phyloP scores from a whole-genome alignment of 2,113 vertebrate genomes.

The Odontophorus gujanensis region DNA sequence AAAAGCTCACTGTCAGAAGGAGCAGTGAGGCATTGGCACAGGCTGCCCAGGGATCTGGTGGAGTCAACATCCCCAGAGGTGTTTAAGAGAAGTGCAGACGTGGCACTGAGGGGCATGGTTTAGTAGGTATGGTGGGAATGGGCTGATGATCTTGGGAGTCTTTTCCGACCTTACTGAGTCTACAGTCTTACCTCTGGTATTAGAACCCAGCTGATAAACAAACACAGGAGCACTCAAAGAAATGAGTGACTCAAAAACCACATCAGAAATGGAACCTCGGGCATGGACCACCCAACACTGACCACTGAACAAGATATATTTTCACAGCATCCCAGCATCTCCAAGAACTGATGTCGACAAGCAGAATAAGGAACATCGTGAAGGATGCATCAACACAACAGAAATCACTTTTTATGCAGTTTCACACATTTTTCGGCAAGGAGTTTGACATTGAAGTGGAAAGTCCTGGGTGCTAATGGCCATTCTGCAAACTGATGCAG shows the following conservation, averaged over 20 bases:
- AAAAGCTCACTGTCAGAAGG: too few relatives aligned
- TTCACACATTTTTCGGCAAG: conserved; percentile 24
- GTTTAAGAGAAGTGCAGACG: too few relatives aligned
- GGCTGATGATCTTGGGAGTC: too few relatives aligned
- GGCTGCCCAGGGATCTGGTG: too few relatives aligned
- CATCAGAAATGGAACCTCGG: background rate
- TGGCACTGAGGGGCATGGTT: too few relatives aligned
- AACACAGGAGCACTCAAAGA: background rate
- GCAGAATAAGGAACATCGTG: background rate
- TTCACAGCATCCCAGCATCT: conserved; percentile 10
- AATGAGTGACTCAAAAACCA: background rate
- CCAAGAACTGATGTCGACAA: conserved; percentile 7
- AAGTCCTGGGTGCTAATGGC: conserved; percentile 25
- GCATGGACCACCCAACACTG: background rate
- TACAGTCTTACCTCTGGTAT: background rate
- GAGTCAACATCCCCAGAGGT: too few relatives aligned
- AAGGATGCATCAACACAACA: conserved; percentile 2
- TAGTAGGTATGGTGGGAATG: too few relatives aligned
- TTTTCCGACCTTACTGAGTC: too few relatives aligned
- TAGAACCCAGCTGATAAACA: background rate
- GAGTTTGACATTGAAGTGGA: background rate
- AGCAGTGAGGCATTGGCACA: too few relatives aligned
- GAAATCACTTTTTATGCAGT: background rate
- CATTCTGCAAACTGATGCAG: background rate
- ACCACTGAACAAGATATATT: background rate